A percentile compares a stretch with the other conserved stretches of the same genome.
phyloP scores from a whole-genome alignment of 2,113 vertebrate genomes.

The Calyptomena viridis region DNA sequence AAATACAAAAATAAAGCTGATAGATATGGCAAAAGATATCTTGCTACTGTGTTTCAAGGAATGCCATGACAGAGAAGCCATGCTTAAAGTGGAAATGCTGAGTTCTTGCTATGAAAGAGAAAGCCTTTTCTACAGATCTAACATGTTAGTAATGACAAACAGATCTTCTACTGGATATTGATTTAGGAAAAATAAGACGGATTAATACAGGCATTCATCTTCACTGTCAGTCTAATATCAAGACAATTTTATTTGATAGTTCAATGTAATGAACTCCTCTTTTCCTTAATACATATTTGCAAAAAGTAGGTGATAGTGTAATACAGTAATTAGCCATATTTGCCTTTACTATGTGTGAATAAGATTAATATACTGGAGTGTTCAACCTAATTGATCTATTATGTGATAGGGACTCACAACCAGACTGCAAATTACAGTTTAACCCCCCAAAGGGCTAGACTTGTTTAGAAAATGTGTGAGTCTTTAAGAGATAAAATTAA shows the following conservation, averaged over 20 bases:
- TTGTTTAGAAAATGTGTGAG: constrained; percentile 69
- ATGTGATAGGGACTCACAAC: constrained; percentile 66
- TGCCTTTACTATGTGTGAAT: constrained; percentile 63
- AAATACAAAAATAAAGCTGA: background rate
- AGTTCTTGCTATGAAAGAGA: background rate
- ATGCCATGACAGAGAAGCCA: background rate
- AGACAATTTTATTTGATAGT: constrained; percentile 45
- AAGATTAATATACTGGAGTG: constrained; percentile 68
- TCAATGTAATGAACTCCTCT: constrained; percentile 22
- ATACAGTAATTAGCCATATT: constrained; percentile 62
- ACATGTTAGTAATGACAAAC: background rate
- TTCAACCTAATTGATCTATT: constrained; percentile 72
- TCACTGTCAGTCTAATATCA: constrained; percentile 10
- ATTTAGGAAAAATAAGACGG: background rate
- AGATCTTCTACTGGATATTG: background rate
- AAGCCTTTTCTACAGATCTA: background rate
- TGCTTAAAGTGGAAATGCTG: background rate
- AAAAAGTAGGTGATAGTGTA: constrained; percentile 50
- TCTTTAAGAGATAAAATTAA: constrained; percentile 72
- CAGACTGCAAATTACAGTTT: constrained; percentile 71
- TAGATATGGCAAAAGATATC: background rate
- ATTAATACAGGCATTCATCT: constrained; percentile 3
- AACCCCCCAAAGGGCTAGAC: constrained; percentile 68
- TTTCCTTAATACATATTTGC: constrained; percentile 53
- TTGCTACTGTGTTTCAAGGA: background rate